phyloP scores from a whole-genome alignment of 2,888 invertebrate species.

The Drosophila gaucha region DNA sequence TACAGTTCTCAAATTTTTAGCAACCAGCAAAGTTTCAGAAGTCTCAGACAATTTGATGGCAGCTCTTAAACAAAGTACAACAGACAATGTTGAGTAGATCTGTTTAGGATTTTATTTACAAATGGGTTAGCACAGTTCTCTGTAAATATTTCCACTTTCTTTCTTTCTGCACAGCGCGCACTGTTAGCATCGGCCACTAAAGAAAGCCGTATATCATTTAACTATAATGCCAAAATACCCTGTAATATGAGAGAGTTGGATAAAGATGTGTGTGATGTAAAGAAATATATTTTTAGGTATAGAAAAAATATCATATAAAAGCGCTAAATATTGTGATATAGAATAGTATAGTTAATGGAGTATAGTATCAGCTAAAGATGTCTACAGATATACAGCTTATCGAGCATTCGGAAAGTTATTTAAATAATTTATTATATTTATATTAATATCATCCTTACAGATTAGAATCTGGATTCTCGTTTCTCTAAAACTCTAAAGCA shows the following conservation, averaged over 20 bases:
- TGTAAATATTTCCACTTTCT: conserved; percentile 17
- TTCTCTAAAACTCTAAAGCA: no score
- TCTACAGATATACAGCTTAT: no score
- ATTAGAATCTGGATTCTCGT: no score
- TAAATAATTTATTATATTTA: no score
- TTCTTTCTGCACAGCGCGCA: conserved; percentile 11
- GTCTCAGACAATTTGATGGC: no score
- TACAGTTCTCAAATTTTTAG: no score
- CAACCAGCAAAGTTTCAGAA: no score
- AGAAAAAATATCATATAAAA: background rate
- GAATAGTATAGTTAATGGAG: no score
- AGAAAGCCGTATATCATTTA: conserved; percentile 4
- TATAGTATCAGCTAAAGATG: no score
- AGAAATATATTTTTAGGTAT: background rate
- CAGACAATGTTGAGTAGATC: background rate
- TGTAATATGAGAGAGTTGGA: background rate
- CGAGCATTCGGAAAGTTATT: no score
- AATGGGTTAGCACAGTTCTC: conserved; percentile 1
- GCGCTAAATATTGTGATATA: no score
- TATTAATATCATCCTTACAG: background rate
- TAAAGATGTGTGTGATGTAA: no score
- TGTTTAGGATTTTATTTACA: conserved; percentile 14
- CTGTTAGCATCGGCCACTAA: conserved; percentile 14
- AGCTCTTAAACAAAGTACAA: background rate
- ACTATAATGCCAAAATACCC: conserved; percentile 1